Base-by-base conservation (phyloP, 37 sponge, comb jelly and placozoan species). In the Haliclona indistincta region DNA sequence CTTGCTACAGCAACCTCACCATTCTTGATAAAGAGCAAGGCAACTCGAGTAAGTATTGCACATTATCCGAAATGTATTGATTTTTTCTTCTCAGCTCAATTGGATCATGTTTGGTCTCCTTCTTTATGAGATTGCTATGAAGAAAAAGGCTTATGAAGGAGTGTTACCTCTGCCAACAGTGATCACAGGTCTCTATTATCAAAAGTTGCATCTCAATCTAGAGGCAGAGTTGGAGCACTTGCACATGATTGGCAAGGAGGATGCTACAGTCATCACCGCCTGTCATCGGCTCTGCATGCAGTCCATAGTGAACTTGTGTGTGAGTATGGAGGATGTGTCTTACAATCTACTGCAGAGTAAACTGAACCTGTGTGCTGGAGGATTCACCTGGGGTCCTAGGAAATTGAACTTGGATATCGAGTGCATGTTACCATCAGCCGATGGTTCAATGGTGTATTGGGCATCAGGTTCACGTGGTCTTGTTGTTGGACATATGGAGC, bases 381-480 rank as follows among this genome's bases (percentile, higher is more conserved):
- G 76, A 42, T 23, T 64, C 45, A 41, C 41, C 20, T 93, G 93
- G 93, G 67, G 85, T 6, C 93, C 93, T 4, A 66, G 83, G 63
- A 56, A 72, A 28, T 58, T 84, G 65, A 41, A 40, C 6, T 52
- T 93, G 39, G 88, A 87, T 42, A 72, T 88, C 37, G 89, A 93
- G 74, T 80, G 73, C 56, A 45, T 93, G 29, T 23, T 83, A 33
- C 63, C 77, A 41, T 63, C 82, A 22, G 78, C 54, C n/a, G 76
- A 84, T 38, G 38, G 73, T 5, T 67, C 45, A 0, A 51, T 72
- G 41, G 90, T 90, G 19, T 88, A 93, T 63, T 93, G 93, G 93
- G 81, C 88, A 7, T 87, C 88, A 0, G 93, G 88, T 15, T 83
- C 84, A 7, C 75, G 93, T 43, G 93, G 93, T 10, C 88, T 93